Evolutionary conservation across 2,888 invertebrate genomes (phyloP), one percentile per base, ranked within the genome.

Genomic region (Lucinisca nassula): DNA sequence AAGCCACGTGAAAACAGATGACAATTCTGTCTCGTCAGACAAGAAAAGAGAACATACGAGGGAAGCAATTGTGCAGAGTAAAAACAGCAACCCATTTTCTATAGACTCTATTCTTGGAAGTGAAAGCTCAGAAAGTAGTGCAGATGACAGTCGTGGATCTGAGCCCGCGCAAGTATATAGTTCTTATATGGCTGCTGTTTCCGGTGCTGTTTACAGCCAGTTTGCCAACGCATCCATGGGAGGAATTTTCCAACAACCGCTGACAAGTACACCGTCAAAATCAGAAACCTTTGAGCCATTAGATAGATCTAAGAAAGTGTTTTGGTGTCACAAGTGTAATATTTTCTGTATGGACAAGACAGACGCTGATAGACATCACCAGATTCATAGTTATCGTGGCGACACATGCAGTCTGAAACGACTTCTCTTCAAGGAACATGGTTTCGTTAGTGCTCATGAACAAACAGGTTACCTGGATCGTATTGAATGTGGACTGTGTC

Each of bases 301-400:
- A 0, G 21, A 17, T 27, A 49, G 3, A 6, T 58, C 30, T 0
- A 74, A 30, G 21, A 24, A 74, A 6, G 49, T 75, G 4, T 90
- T 72, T 78, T 90, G 90, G 90, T 90, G 90, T 49, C 88, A 90
- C 79, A 84, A 78, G 17, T 90, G 90, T 78, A 82, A 88, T 72
- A 76, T 74, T 0, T 30, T 84, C 21, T 90, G 90, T 67, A 37
- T 70, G 8, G 82, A 86, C 74, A 78, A 32, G 30, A 38, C 58
- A 21, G 90, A 90, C 32, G 90, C 86, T 1, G 70, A 74, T n/a
- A 49, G 38, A 55, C 90, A 90, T 40, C 82, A 77, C 37, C 72
- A 82, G 24, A 30, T 72, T 8, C 90, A 90, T 61, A 38, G 32
- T 10, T 14, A 78, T 3, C 61, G 80, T 21, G 78, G 80, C 6